These are phyloP conservation scores for Drosophila suboccidentalis DNA, from an alignment of 2,888 invertebrate species.

Conservation along the genomic window DNA sequence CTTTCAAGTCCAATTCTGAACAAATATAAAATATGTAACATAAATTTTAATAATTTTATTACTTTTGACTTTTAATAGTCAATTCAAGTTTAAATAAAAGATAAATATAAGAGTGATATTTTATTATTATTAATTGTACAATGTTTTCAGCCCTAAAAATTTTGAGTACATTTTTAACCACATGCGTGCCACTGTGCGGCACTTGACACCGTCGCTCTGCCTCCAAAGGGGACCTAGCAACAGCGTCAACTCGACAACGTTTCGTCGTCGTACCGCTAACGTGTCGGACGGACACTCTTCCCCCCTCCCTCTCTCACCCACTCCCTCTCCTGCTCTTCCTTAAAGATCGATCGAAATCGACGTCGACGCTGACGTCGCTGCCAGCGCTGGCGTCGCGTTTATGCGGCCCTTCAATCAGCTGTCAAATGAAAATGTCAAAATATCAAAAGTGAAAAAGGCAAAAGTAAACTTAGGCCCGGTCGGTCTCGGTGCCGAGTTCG, in stretches of 20 bases:
- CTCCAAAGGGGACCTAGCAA: conserved; percentile 49
- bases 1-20: too few relatives aligned
- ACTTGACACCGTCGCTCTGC: conserved; percentile 67
- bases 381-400: conserved; percentile 32
- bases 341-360: conserved; percentile 61
- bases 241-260: conserved; percentile 31
- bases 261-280: conserved; percentile 34
- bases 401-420: conserved; percentile 80
- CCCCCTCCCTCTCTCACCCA: conserved; percentile 9
- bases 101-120: too few relatives aligned
- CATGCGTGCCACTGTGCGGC: conserved; percentile 54
- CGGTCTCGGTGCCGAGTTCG: conserved; percentile 45
- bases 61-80: too few relatives aligned
- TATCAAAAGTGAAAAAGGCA: conserved; percentile 82
- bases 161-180: too few relatives aligned
- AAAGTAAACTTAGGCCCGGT: conserved; percentile 80
- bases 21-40: too few relatives aligned
- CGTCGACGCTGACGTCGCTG: conserved; percentile 29
- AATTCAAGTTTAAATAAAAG: too few relatives aligned
- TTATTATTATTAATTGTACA: too few relatives aligned
- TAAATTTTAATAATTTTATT: too few relatives aligned
- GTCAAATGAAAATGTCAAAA: conserved; percentile 82
- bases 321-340: neutral
- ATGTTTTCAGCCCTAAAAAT: too few relatives aligned
- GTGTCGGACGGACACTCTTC: conserved; percentile 26